Percentiles rank a stretch among this genome's conserved stretches.
These are phyloP conservation scores for Zingel zingel DNA, from an alignment of 2,113 vertebrate genomes.

Conservation along the genomic window DNA sequence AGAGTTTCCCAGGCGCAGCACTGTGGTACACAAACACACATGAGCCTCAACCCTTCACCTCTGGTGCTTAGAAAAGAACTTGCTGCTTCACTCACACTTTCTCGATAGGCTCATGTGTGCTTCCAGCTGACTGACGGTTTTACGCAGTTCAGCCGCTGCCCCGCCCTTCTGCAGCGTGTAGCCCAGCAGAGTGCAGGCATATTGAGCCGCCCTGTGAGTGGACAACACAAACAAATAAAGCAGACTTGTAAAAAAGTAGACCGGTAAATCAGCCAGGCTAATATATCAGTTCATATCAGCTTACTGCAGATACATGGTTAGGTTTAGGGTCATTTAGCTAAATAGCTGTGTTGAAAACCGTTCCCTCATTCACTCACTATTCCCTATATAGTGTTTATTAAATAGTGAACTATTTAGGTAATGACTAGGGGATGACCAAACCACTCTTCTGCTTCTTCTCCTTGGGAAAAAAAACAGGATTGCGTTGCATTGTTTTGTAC, in stretches of 20 bases:
- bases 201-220: conserved; percentile 89
- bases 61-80: background rate
- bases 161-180: conserved; percentile 86
- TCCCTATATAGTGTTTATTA: too few relatives aligned
- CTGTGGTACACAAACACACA: conserved; percentile 71
- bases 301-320: background rate
- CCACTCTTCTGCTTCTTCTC: too few relatives aligned
- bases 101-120: conserved; percentile 91
- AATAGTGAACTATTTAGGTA: too few relatives aligned
- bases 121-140: conserved; percentile 88
- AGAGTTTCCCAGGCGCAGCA: conserved; percentile 93
- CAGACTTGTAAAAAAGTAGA: background rate
- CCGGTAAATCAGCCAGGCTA: too few relatives aligned
- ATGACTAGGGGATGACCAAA: too few relatives aligned
- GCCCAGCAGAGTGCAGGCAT: conserved; percentile 89
- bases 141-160: conserved; percentile 72
- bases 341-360: too few relatives aligned
- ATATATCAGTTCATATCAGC: background rate
- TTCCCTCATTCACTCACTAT: too few relatives aligned
- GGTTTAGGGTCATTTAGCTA: background rate
- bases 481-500: too few relatives aligned
- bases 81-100: conserved; percentile 87
- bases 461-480: too few relatives aligned
- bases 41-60: background rate
- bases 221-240: background rate